Base-by-base conservation (phyloP, 2,797 vertebrate species). In the Macropodus opercularis region DNA sequence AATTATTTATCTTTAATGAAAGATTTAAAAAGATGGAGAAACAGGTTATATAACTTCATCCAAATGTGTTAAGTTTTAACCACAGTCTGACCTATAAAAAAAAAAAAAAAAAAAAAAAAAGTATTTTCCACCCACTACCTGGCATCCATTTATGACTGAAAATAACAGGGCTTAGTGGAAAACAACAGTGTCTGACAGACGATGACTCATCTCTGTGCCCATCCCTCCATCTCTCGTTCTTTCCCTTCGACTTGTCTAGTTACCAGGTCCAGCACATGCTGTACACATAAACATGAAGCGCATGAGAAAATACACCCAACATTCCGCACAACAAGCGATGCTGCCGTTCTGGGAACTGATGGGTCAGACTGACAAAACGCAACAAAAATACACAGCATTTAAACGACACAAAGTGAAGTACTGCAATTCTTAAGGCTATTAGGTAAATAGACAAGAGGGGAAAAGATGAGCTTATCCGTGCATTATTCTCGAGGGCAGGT, bases 151-250 rank as follows among this genome's bases (percentile, higher is more conserved):
- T 87, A 87, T 65, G 77, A 84, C 79, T 19, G 77, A 89, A 89
- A 89, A 88, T 87, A 90, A 90, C 84, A 82, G 84, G 81, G 69
- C 76, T 87, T 76, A 64, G 77, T 87, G 87, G 89, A 89, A 90
- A 89, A 91, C 88, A 90, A 89, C 89, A 86, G 78, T 50, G 81
- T 85, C 82, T 83, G 70, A 82, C 86, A 85, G 87, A 86, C 85
- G 86, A 86, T 91, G 85, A 91, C 87, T 91, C 90, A 90, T 90
- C 85, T 65, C 69, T 79, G 42, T 14, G 75, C 79, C 77, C 63
- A 65, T 80, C 76, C 21, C 75, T 75, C 63, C 57, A 70, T 83
- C 62, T 47, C 75, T 56, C 72, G 9, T 56, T 75, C 79, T 58
- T 76, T 68, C 60, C 59, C 72, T 69, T 79, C 52, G 70, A 66